These are phyloP conservation scores for Caenorhabditis sulstoni DNA, from an alignment of 2,888 invertebrate genomes.

Conservation along the genomic window DNA sequence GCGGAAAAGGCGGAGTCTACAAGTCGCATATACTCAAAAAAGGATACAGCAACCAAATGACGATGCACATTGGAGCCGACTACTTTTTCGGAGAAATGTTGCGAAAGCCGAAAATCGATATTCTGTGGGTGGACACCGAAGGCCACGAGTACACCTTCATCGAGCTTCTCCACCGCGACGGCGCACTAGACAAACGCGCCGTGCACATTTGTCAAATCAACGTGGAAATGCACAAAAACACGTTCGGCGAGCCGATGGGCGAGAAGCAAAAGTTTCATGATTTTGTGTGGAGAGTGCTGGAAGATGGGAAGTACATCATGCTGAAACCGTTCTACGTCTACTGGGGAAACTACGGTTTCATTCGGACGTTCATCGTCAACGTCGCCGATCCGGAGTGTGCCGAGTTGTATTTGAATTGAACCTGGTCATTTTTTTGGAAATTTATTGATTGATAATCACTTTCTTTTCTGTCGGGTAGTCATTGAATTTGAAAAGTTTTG, in stretches of 20 bases:
- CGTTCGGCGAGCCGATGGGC: conserved; percentile 4
- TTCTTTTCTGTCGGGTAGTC: conserved; percentile 11
- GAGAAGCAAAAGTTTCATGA: conserved; percentile 26
- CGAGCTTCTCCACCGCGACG: conserved; percentile 13
- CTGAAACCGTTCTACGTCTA: conserved; percentile 18
- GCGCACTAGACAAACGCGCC: conserved; percentile 14
- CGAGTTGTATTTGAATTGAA: conserved; percentile 22
- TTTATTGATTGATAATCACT: not conserved
- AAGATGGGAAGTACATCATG: conserved; percentile 23
- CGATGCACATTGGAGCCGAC: conserved; percentile 42
- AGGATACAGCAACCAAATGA: conserved; percentile 25
- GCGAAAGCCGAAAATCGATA: conserved; percentile 19
- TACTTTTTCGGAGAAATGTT: conserved; percentile 37
- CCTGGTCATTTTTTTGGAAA: conserved; percentile 4
- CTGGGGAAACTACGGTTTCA: not conserved
- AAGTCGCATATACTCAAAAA: conserved; percentile 38
- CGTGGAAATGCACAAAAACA: conserved; percentile 24
- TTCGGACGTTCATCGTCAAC: conserved; percentile 24
- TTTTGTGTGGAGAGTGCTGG: conserved; percentile 25
- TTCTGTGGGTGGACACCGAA: conserved; percentile 47
- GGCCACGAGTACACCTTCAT: conserved; percentile 33
- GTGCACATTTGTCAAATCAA: conserved; percentile 44
- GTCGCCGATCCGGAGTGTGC: conserved; percentile 32
- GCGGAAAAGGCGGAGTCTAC: conserved; percentile 30
- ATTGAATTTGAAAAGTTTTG: too few relatives aligned